Evolutionary conservation across 2,888 invertebrate genomes (phyloP).

Genomic region (Polydesmus complanatus): DNA sequence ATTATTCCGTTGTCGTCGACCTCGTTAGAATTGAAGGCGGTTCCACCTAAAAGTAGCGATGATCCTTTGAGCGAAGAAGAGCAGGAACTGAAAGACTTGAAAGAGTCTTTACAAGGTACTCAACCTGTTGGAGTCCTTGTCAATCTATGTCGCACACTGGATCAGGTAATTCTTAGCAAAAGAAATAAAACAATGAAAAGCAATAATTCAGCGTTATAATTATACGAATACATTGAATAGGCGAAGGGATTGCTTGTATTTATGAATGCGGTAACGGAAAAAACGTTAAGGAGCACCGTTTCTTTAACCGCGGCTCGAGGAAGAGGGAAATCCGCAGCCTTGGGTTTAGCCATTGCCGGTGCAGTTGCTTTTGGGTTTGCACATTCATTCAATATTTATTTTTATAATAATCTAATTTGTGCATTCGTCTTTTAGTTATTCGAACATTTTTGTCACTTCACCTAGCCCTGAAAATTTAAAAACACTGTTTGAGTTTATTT

Average conservation of each 20-base stretch:
- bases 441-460: constrained; percentile 92
- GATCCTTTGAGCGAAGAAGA: constrained; percentile 37
- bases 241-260: constrained; percentile 83
- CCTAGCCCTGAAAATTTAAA: constrained; percentile 96
- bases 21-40: constrained; percentile 42
- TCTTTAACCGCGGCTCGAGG: constrained; percentile 93
- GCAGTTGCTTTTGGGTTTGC: constrained; percentile 40
- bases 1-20: constrained; percentile 85
- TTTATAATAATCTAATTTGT: neutral
- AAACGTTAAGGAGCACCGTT: constrained; percentile 71
- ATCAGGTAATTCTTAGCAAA: constrained; percentile 55
- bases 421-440: constrained; percentile 43
- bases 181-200: no score
- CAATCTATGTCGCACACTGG: constrained; percentile 77
- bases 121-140: constrained; percentile 83
- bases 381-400: neutral
- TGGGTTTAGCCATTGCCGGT: constrained; percentile 72
- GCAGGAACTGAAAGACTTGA: constrained; percentile 54
- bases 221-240: constrained; percentile 28
- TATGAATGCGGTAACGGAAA: constrained; percentile 89
- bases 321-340: constrained; percentile 92
- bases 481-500: constrained; percentile 90
- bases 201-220: constrained; percentile 18
- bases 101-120: constrained; percentile 70
- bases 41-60: constrained; percentile 3